Evolutionary conservation across 2,888 invertebrate genomes (phyloP).

Genomic region (Baccha elongata): DNA sequence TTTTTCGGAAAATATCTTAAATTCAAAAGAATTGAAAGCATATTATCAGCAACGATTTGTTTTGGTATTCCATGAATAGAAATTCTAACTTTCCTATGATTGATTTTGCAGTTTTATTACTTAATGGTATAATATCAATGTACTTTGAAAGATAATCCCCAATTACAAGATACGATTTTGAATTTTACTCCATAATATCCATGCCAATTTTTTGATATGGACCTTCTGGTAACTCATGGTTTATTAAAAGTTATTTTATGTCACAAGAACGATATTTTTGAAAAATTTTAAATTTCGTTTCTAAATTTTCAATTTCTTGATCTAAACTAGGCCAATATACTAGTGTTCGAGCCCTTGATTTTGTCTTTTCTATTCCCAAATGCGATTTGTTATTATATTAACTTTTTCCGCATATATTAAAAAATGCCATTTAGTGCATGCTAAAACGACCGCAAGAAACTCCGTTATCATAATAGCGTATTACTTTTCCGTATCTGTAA

Average conservation of each 20-base stretch:
- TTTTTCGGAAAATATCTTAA: background rate
- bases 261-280: background rate
- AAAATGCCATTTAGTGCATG: slow-evolving; percentile 9
- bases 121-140: background rate
- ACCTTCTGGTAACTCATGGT: background rate
- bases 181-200: background rate
- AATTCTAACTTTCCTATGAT: slow-evolving; percentile 5
- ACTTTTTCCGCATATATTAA: slow-evolving; percentile 24
- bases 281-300: too few relatives aligned
- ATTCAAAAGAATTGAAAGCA: too few relatives aligned
- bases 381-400: slow-evolving; percentile 9
- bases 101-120: background rate
- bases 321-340: background rate
- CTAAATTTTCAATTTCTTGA: too few relatives aligned
- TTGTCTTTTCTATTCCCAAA: background rate
- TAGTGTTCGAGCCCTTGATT: background rate
- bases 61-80: background rate
- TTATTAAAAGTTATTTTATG: background rate
- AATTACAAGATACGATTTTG: background rate
- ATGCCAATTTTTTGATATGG: slow-evolving; percentile 18
- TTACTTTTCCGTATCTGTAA: too few relatives aligned
- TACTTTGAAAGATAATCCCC: slow-evolving; percentile 5
- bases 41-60: slow-evolving; percentile 1
- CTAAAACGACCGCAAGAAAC: slow-evolving; percentile 19
- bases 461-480: too few relatives aligned